These are phyloP conservation scores for Drosophila murphyi DNA, from an alignment of 1,140 invertebrate species.

Conservation along the genomic window DNA sequence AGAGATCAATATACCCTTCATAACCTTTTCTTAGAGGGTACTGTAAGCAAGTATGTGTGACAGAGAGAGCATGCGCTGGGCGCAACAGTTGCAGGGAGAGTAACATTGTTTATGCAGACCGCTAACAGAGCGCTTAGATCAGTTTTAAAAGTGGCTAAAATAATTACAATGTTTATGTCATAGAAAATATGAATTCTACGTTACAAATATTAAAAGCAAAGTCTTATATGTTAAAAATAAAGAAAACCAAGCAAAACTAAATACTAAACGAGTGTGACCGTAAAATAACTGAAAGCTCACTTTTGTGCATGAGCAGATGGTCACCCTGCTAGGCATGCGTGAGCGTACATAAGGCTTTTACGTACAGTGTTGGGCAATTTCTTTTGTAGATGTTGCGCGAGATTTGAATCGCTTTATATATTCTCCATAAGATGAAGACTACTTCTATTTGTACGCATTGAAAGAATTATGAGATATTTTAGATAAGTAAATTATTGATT, in stretches of 20 bases:
- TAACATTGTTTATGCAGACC: conserved; percentile 22
- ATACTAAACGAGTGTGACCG: conserved; percentile 36
- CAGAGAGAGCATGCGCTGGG: conserved; percentile 47
- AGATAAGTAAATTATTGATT: too few relatives aligned
- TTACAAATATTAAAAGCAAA: not conserved
- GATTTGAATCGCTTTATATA: not conserved
- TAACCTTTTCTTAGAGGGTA: not conserved
- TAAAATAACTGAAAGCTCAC: conserved; percentile 10
- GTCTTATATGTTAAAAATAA: not conserved
- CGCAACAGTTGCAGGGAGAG: conserved; percentile 43
- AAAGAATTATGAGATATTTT: too few relatives aligned
- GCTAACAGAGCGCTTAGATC: conserved; percentile 37
- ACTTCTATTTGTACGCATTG: too few relatives aligned
- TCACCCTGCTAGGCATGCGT: conserved; percentile 6
- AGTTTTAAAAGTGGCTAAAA: not conserved
- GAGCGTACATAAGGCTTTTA: not conserved
- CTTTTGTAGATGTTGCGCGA: not conserved
- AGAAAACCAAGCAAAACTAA: conserved; percentile 23
- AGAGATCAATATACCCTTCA: not conserved
- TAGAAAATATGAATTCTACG: not conserved
- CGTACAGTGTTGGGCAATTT: conserved; percentile 4
- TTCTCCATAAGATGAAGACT: too few relatives aligned
- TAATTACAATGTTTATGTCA: not conserved
- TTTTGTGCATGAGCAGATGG: not conserved
- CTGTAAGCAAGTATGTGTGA: conserved; percentile 5